Conservation (phyloP, 2,888 invertebrate genomes). For the Athalia rosae region DNA sequence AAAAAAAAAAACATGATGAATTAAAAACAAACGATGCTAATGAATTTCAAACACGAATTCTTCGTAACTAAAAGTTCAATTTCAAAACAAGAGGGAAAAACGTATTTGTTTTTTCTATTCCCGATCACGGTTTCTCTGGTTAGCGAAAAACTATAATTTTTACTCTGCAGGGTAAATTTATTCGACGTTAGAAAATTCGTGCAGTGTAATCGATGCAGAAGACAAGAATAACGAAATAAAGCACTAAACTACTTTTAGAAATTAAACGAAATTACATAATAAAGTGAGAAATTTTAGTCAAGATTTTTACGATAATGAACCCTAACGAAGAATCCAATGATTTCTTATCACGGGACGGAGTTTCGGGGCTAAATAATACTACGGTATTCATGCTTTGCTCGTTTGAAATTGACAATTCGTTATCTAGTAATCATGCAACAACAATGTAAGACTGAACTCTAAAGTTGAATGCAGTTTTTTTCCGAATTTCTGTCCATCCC, state of each 20-base stretch:
- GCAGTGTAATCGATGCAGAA: not conserved
- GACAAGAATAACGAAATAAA: slow-evolving; percentile 16
- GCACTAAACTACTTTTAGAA: not conserved
- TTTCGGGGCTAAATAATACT: not conserved
- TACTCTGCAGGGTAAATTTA: not conserved
- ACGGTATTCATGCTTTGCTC: not conserved
- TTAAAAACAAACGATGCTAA: not conserved
- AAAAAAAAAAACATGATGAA: not conserved
- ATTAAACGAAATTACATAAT: not conserved
- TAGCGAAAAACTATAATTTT: not conserved
- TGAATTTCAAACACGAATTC: slow-evolving; percentile 36
- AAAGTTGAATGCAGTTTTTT: no score
- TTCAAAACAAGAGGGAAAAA: not conserved
- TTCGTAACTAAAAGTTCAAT: not conserved
- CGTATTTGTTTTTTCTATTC: not conserved
- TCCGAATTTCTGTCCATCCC: no score
- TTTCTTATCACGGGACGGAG: slow-evolving; percentile 12
- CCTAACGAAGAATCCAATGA: not conserved
- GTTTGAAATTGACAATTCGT: not conserved
- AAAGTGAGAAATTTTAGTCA: no score
- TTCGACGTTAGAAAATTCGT: slow-evolving; percentile 7
- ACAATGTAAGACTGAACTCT: no score
- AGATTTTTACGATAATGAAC: not conserved
- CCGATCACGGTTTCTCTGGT: not conserved
- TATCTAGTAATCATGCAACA: not conserved